phyloP scores from a whole-genome alignment of 2,888 invertebrate species.

The Heliconius ismenius region DNA sequence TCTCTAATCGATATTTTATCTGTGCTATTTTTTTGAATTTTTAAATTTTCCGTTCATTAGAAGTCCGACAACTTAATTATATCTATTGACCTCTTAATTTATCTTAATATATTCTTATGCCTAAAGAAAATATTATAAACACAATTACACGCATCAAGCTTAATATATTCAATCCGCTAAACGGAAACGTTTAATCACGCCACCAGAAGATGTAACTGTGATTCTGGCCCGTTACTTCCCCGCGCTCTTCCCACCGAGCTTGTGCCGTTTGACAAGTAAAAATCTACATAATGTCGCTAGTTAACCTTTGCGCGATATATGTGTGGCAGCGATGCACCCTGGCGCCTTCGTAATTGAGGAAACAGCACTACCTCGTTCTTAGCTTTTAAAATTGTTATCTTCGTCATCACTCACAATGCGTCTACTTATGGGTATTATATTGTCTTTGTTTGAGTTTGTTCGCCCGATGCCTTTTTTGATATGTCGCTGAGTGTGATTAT shows the following conservation, averaged over 20 bases:
- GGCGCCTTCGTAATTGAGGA: slow-evolving; percentile 69
- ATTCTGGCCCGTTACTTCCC: slow-evolving; percentile 51
- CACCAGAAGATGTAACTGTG: slow-evolving; percentile 37
- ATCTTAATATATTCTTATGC: slow-evolving; percentile 1
- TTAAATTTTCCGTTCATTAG: not conserved
- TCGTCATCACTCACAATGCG: slow-evolving; percentile 44
- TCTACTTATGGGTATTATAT: slow-evolving; percentile 42
- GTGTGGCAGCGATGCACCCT: slow-evolving; percentile 58
- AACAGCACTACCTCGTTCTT: slow-evolving; percentile 49
- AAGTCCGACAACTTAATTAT: not conserved
- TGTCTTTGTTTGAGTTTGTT: slow-evolving; percentile 44
- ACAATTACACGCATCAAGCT: slow-evolving; percentile 14
- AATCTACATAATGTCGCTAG: slow-evolving; percentile 65
- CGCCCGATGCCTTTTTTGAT: slow-evolving; percentile 38
- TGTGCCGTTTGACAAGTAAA: slow-evolving; percentile 60
- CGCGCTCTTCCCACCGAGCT: slow-evolving; percentile 55
- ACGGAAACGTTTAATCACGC: slow-evolving; percentile 45
- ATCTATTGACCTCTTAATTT: not conserved
- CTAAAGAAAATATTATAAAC: not conserved
- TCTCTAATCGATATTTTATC: not conserved
- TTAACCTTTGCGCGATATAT: slow-evolving; percentile 68
- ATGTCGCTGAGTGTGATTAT: slow-evolving; percentile 49
- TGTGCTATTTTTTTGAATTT: not conserved
- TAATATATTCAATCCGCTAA: slow-evolving; percentile 37
- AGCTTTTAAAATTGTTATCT: slow-evolving; percentile 45